Base-by-base conservation (phyloP, 2,113 vertebrate species). In the Stegastes partitus region DNA sequence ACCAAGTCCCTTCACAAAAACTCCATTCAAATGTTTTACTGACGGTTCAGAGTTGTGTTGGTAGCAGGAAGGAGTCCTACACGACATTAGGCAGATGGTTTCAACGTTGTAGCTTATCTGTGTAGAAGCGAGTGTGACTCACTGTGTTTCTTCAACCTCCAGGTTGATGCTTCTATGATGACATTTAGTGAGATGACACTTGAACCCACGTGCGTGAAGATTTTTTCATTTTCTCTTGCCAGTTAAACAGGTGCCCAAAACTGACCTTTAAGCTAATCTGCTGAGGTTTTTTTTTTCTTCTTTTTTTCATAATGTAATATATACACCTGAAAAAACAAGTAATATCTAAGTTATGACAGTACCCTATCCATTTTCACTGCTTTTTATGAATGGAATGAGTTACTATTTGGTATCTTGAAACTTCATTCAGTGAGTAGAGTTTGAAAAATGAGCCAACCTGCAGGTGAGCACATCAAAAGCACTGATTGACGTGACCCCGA, bases 81-180 rank as follows among this genome's bases (percentile, higher is more conserved):
- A 34, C 31, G 10, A 9, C 10, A 9, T 34, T 34, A 34, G 31
- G 31, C 9, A 34, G 26, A 28, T 28, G 26, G 26, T 28, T 28
- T 28, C 5, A 34, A 34, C 10, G 31, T 34, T 34, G 31, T 34
- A 34, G 31, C 8, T 34, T 7, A 34, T 34, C 8, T 1, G 8
- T 9, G 31, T 26, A 45, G 18, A 49, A 39, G 39, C 21, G 31
- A 25, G 22, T 72, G 47, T 22, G 25, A 67, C 16, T 44, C 44
- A 25, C 16, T 9, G 19, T 50, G 31, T 21, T 65, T 47, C n/a
- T 19, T 11, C 62, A 14, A 14, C 6, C 63, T 49, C 26, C 28
- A 31, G 26, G 10, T 23, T 86, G 50, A 83, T 81, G 77, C 74
- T 65, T 26, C 59, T 68, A 49, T 22, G 74, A 56, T 64, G 77